Percentiles rank a stretch among this genome's conserved stretches.
These are phyloP conservation scores for Colistium nudipinnis DNA, from an alignment of 2,113 vertebrate species.

Conservation along the genomic window DNA sequence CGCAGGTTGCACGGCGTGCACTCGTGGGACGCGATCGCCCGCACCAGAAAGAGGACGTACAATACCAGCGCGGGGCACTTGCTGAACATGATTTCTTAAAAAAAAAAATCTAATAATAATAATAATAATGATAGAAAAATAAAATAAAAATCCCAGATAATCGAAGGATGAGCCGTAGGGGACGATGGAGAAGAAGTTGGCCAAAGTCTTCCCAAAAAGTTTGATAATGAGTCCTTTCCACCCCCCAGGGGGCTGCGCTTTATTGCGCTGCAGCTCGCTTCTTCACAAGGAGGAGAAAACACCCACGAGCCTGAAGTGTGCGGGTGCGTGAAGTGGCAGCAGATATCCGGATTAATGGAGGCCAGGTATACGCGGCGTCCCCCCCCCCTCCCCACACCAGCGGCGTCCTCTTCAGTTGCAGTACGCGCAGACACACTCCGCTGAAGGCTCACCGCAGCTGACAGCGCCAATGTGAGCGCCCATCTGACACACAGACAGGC, in stretches of 20 bases:
- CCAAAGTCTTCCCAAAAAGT: slow-evolving; percentile 45
- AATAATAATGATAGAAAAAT: too few species aligned
- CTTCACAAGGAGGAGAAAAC: background rate
- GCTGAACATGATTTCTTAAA: slow-evolving; percentile 64
- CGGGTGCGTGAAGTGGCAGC: slow-evolving; percentile 31
- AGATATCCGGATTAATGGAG: slow-evolving; percentile 40
- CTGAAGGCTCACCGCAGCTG: slow-evolving; percentile 16
- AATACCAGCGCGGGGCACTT: slow-evolving; percentile 59
- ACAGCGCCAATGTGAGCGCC: slow-evolving; percentile 72
- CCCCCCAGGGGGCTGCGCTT: background rate
- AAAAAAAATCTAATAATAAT: too few species aligned
- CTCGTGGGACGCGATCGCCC: slow-evolving; percentile 64
- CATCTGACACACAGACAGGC: slow-evolving; percentile 76
- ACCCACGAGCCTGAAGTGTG: slow-evolving; percentile 40
- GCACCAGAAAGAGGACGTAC: slow-evolving; percentile 66
- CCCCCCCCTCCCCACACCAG: too few species aligned
- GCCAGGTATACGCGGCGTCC: slow-evolving; percentile 48
- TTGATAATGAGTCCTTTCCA: slow-evolving; percentile 18
- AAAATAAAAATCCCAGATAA: too few species aligned
- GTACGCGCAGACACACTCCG: slow-evolving; percentile 29
- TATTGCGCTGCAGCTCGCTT: slow-evolving; percentile 26
- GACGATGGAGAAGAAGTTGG: slow-evolving; percentile 47
- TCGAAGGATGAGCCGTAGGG: slow-evolving; percentile 41
- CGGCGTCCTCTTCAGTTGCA: slow-evolving; percentile 23
- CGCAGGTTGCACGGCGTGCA: slow-evolving; percentile 80